phyloP scores from a whole-genome alignment of 1,140 invertebrate species.

The Ceratoteleas bidentatus region DNA sequence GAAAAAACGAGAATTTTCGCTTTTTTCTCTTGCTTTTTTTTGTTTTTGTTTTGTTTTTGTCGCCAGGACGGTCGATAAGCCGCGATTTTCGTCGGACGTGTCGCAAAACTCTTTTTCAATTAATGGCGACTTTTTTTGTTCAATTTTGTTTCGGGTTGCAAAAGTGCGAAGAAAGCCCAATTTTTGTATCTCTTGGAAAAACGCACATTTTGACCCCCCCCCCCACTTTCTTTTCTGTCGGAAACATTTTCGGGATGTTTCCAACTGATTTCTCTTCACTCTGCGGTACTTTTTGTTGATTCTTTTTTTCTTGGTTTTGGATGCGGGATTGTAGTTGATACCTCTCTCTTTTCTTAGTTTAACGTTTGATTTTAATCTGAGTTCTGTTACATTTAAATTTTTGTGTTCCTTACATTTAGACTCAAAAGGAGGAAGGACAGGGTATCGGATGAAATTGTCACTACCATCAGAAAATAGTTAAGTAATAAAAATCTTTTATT shows the following conservation, averaged over 20 bases:
- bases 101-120: constrained; percentile 40
- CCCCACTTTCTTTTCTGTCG: too few relatives aligned
- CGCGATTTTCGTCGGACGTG: constrained; percentile 40
- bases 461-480: constrained; percentile 69
- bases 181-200: too few relatives aligned
- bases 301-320: constrained; percentile 15
- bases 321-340: neutral
- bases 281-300: constrained; percentile 12
- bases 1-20: constrained; percentile 5
- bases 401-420: constrained; percentile 67
- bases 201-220: too few relatives aligned
- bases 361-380: constrained; percentile 60
- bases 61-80: constrained; percentile 29
- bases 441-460: constrained; percentile 66
- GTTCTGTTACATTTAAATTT: constrained; percentile 67
- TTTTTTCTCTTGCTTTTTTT: too few relatives aligned
- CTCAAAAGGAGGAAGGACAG: constrained; percentile 68
- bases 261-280: neutral
- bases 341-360: constrained; percentile 49
- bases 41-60: too few relatives aligned
- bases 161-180: too few relatives aligned
- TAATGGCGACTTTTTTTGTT: constrained; percentile 43
- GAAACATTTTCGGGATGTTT: too few relatives aligned
- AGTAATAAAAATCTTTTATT: constrained; percentile 65
- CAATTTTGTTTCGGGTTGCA: neutral